Evolutionary conservation across 2,113 vertebrate genomes (phyloP).

Genomic region (Eidolon helvum): DNA sequence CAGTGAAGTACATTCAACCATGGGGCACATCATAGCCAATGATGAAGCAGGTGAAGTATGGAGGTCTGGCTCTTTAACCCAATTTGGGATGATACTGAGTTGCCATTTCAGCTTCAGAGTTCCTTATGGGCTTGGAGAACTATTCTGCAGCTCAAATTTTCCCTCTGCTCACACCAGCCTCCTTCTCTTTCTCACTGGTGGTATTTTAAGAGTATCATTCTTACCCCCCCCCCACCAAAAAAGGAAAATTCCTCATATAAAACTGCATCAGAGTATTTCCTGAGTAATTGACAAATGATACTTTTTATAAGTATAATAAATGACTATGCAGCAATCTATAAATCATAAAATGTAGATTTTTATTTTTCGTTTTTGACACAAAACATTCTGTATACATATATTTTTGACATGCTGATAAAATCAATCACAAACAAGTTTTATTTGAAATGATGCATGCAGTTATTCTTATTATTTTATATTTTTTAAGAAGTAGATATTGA

Average conservation of each 20-base stretch:
- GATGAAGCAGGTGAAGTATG: too few species aligned
- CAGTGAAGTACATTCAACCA: too few species aligned
- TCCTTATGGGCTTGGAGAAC: not conserved
- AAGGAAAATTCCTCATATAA: not conserved
- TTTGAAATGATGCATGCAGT: not conserved
- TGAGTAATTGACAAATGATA: not conserved
- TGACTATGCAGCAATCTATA: not conserved
- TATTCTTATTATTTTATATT: conserved; percentile 14
- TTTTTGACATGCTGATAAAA: not conserved
- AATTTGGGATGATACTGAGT: not conserved
- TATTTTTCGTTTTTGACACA: conserved; percentile 3
- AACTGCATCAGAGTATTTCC: not conserved
- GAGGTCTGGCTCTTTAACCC: too few species aligned
- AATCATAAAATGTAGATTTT: not conserved
- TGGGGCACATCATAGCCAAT: too few species aligned
- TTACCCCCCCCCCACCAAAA: not conserved
- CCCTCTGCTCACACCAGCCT: not conserved
- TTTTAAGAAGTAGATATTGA: not conserved
- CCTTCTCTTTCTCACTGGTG: not conserved
- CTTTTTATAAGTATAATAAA: not conserved
- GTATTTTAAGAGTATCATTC: not conserved
- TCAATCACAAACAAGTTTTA: not conserved
- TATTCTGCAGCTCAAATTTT: not conserved
- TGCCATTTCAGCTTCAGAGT: not conserved
- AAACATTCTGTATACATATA: not conserved